Evolutionary conservation across 2,797 vertebrate genomes (phyloP), one percentile per base, ranked within the genome.

Genomic region (Sebastes steindachneri): DNA sequence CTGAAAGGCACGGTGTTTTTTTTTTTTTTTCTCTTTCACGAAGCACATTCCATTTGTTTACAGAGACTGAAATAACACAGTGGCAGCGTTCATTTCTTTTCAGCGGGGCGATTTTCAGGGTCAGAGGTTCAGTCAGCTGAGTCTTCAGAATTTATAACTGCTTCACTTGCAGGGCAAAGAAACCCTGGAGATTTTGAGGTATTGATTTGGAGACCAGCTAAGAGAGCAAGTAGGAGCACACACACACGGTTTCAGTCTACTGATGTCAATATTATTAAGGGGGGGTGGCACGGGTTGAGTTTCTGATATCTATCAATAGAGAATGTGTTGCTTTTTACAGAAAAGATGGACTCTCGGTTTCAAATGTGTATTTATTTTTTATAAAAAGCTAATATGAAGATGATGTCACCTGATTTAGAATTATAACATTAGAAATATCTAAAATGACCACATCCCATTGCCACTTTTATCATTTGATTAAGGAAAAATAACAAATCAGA

Each of bases 131-230:
- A 93, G 88, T 91, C 90, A 90, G 86, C 90, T 85, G 89, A 91
- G 91, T 88, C 83, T 90, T 90, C 88, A 91, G 88, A 91, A 93
- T 92, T 92, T 86, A 94, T 92, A 94, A 93, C 87, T 84, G 91
- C 90, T 87, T 90, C 91, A 91, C 71, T 77, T 70, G 86, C 76
- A 82, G 83, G 76, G 71, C 77, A 84, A 79, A 88, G 85, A 89
- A 91, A 83, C 88, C 81, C 80, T 77, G 76, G 88, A 89, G 91
- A 92, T 91, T 89, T 84, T 87, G 35, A 86, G 80, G 75, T 93
- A 95, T 95, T 84, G 94, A 96, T 95, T 89, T 76, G 71, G 86
- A 87, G 81, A 84, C 72, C 53, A 73, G 84, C 83, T 74, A 84
- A 70, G 84, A 90, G 85, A 86, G 31, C 69, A 67, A 28, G 63